Conservation (phyloP, 2,888 invertebrate species). For the Lycaena phlaeas region DNA sequence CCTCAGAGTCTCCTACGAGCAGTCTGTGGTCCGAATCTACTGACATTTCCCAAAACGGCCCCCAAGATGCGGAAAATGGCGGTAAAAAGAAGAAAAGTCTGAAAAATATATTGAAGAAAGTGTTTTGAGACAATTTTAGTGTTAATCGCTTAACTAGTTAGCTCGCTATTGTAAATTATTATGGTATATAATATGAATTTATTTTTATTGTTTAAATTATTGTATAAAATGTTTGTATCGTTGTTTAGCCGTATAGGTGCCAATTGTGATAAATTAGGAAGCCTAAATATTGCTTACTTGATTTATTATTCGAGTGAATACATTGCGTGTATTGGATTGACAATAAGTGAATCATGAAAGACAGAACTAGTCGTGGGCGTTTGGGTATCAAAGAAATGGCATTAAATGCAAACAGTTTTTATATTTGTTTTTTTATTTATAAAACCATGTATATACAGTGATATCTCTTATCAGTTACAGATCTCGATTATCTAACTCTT, state of each 20-base stretch:
- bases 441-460: constrained; percentile 1
- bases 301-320: constrained; percentile 36
- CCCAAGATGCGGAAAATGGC: constrained; percentile 35
- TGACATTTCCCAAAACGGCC: constrained; percentile 55
- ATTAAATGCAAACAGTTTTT: constrained; percentile 66
- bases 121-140: constrained; percentile 72
- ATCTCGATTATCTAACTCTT: too few relatives aligned
- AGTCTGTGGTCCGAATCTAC: constrained; percentile 65
- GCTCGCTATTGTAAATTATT: constrained; percentile 54
- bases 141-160: constrained; percentile 24
- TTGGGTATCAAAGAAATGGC: constrained; percentile 53
- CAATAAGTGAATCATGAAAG: constrained; percentile 29
- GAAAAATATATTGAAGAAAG: constrained; percentile 84
- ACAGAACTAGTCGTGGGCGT: constrained; percentile 40
- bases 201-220: constrained; percentile 32
- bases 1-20: constrained; percentile 59
- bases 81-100: constrained; percentile 77
- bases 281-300: constrained; percentile 50
- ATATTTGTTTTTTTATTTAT: constrained; percentile 33
- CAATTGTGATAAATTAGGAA: constrained; percentile 69
- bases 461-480: too few relatives aligned
- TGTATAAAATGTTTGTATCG: constrained; percentile 35
- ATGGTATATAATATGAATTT: constrained; percentile 36
- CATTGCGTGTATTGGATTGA: constrained; percentile 34
- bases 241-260: constrained; percentile 54